Evolutionary conservation across 2,797 vertebrate genomes (phyloP).

Genomic region (Merluccius polli): DNA sequence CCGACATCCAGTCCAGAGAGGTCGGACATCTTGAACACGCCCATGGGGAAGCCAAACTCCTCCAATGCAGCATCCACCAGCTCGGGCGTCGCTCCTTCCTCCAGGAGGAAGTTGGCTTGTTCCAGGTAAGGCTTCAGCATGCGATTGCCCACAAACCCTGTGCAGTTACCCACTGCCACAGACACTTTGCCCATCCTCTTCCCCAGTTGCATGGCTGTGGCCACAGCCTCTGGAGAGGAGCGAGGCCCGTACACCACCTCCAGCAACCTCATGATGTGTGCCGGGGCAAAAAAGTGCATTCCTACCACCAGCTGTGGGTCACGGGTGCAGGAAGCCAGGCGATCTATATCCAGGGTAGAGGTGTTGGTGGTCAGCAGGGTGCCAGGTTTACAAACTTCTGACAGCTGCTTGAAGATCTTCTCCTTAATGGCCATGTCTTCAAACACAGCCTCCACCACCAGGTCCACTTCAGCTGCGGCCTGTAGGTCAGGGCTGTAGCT

Average conservation of each 20-base stretch:
- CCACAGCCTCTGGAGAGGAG: constrained; percentile 77
- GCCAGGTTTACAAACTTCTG: constrained; percentile 73
- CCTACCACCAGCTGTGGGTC: constrained; percentile 82
- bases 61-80: constrained; percentile 79
- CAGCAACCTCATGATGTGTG: constrained; percentile 87
- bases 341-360: constrained; percentile 81
- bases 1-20: constrained; percentile 88
- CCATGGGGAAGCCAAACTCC: constrained; percentile 89
- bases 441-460: constrained; percentile 91
- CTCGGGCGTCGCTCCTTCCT: constrained; percentile 87
- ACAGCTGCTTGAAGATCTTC: constrained; percentile 80
- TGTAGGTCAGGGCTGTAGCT: constrained; percentile 72
- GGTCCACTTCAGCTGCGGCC: constrained; percentile 70
- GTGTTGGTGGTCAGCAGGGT: constrained; percentile 86
- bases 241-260: constrained; percentile 81
- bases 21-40: constrained; percentile 83
- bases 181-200: constrained; percentile 82
- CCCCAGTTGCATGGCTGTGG: constrained; percentile 82
- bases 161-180: constrained; percentile 88
- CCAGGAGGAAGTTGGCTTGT: constrained; percentile 81
- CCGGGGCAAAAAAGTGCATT: constrained; percentile 92
- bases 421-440: constrained; percentile 87
- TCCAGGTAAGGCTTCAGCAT: constrained; percentile 77
- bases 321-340: constrained; percentile 76
- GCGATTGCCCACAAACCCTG: constrained; percentile 88